Conservation (phyloP, 2,797 vertebrate genomes). For the Hirundo rustica region DNA sequence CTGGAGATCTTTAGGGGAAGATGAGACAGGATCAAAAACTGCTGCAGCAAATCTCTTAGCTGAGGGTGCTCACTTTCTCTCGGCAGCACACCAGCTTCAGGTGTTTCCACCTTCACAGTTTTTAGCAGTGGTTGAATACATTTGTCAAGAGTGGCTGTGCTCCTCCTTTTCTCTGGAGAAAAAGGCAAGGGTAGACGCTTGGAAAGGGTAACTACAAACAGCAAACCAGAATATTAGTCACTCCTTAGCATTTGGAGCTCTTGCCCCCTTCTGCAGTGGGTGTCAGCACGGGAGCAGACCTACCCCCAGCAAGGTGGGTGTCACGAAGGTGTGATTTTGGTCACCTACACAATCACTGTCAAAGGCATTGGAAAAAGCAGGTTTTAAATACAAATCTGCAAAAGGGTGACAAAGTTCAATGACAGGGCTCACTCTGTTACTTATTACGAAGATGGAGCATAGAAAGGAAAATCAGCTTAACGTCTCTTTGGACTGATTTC, state of each 20-base stretch:
- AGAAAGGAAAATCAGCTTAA: background rate
- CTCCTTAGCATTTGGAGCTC: background rate
- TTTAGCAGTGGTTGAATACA: background rate
- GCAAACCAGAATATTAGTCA: background rate
- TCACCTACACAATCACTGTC: background rate
- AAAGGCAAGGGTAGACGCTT: background rate
- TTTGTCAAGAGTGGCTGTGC: background rate
- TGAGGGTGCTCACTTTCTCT: background rate
- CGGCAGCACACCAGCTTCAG: background rate
- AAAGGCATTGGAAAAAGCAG: background rate
- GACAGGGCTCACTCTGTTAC: background rate
- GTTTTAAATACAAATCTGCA: background rate
- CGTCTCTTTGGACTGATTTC: background rate
- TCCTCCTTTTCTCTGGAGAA: background rate
- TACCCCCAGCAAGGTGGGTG: background rate
- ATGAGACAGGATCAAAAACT: background rate
- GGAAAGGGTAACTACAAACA: background rate
- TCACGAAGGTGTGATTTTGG: background rate
- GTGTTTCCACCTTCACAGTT: background rate
- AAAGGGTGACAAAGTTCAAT: background rate
- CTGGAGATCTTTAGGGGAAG: background rate
- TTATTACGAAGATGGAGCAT: background rate
- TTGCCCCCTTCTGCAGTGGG: background rate
- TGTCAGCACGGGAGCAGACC: background rate
- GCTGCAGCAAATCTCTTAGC: background rate